A percentile compares a stretch with the other conserved stretches of the same genome.
Evolutionary conservation across 1,140 invertebrate species (phyloP).

Genomic region (Procambarus clarkii): DNA sequence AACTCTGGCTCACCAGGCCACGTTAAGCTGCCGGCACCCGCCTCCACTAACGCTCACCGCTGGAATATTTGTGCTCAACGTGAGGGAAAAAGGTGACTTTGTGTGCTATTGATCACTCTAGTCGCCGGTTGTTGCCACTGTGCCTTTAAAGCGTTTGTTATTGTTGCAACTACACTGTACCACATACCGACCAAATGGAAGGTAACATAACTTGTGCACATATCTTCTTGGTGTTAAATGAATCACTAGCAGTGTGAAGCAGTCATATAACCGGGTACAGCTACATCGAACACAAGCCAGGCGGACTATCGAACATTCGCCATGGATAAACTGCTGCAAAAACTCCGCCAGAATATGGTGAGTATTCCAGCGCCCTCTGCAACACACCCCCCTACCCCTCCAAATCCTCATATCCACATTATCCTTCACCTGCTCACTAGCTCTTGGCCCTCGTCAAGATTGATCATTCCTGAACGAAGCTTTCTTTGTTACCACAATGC

Average conservation of each 20-base stretch:
- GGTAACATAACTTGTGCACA: not conserved
- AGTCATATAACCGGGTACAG: not conserved
- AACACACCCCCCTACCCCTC: no score
- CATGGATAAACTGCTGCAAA: constrained; percentile 54
- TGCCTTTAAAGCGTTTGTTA: constrained; percentile 36
- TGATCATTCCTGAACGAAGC: no score
- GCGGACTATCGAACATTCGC: not conserved
- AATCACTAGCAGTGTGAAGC: not conserved
- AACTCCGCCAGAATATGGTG: constrained; percentile 56
- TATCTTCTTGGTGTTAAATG: not conserved
- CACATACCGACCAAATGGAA: not conserved
- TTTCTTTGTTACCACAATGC: no score
- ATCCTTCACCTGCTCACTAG: no score
- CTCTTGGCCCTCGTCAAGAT: no score
- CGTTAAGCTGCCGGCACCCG: not conserved
- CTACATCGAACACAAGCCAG: not conserved
- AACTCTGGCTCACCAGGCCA: not conserved
- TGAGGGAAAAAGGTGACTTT: not conserved
- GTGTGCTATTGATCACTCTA: not conserved
- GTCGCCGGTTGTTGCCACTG: constrained; percentile 15
- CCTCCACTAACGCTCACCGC: not conserved
- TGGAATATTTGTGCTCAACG: not conserved
- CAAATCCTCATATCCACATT: no score
- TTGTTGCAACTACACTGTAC: constrained; percentile 12
- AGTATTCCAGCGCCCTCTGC: not conserved